A percentile compares a stretch with the other conserved stretches of the same genome.
phyloP scores from a whole-genome alignment of 2,797 vertebrate species.

The Allobates femoralis region DNA sequence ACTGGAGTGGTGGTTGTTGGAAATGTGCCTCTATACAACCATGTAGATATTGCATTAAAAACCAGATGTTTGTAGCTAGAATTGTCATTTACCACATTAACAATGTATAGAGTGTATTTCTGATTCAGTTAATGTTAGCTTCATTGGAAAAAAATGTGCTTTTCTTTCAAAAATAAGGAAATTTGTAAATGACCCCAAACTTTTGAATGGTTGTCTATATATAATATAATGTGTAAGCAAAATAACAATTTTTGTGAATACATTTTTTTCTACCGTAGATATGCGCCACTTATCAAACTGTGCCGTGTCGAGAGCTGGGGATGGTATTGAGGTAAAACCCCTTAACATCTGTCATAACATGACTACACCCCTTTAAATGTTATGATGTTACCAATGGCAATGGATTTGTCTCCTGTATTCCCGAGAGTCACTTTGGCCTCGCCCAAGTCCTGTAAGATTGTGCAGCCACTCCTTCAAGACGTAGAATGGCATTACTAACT shows the following conservation, averaged over 20 bases:
- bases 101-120: too few relatives aligned
- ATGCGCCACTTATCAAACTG: constrained; percentile 76
- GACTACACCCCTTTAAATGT: not conserved
- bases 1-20: too few relatives aligned
- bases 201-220: too few relatives aligned
- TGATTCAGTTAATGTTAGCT: too few relatives aligned
- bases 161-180: too few relatives aligned
- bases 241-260: not conserved
- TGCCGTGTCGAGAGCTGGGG: constrained; percentile 78
- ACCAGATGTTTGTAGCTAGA: too few relatives aligned
- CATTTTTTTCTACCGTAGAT: constrained; percentile 70
- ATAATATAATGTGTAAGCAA: too few relatives aligned
- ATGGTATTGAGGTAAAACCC: constrained; percentile 78
- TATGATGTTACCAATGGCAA: not conserved
- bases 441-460: not conserved
- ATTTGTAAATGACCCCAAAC: too few relatives aligned
- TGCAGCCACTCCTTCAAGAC: not conserved
- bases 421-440: not conserved
- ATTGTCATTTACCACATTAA: too few relatives aligned
- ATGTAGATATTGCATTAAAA: too few relatives aligned
- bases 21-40: too few relatives aligned
- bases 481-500: constrained; percentile 25
- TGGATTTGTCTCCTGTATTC: not conserved
- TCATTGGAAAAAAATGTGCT: too few relatives aligned
- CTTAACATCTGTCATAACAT: not conserved